These are phyloP conservation scores for Plectrocnemia conspersa DNA, from an alignment of 1,140 invertebrate genomes.

Conservation along the genomic window DNA sequence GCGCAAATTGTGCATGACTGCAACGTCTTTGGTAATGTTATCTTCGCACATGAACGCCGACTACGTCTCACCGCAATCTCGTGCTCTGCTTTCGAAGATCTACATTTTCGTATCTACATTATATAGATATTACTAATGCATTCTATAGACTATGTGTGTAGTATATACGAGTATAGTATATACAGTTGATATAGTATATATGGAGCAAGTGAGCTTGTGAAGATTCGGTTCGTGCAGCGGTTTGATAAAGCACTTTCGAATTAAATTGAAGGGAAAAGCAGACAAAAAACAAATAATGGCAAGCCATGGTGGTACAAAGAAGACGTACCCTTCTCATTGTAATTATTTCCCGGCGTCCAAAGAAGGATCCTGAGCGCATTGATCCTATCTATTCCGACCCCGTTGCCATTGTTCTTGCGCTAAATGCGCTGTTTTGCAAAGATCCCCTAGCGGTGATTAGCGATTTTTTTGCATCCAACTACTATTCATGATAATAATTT, in stretches of 20 bases:
- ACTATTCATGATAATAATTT: too few species aligned
- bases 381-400: constrained; percentile 8
- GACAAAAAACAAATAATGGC: constrained; percentile 4
- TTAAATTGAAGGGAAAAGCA: constrained; percentile 5
- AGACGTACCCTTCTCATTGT: background rate
- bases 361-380: constrained; percentile 1
- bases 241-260: background rate
- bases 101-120: constrained; percentile 1
- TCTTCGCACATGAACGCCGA: too few species aligned
- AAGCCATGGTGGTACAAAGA: background rate
- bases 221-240: background rate
- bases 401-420: constrained; percentile 1
- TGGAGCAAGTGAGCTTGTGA: background rate
- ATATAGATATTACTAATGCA: background rate
- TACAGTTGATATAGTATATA: background rate
- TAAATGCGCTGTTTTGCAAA: background rate
- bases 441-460: background rate
- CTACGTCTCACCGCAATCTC: too few species aligned
- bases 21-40: too few species aligned
- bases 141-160: background rate
- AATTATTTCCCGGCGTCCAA: constrained; percentile 1
- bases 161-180: background rate
- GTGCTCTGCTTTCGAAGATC: too few species aligned
- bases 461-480: too few species aligned
- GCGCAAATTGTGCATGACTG: too few species aligned